Percentiles rank a stretch among this genome's conserved stretches.
These are phyloP conservation scores for Nyctereutes procyonoides DNA, from an alignment of 2,113 vertebrate genomes.

Conservation along the genomic window DNA sequence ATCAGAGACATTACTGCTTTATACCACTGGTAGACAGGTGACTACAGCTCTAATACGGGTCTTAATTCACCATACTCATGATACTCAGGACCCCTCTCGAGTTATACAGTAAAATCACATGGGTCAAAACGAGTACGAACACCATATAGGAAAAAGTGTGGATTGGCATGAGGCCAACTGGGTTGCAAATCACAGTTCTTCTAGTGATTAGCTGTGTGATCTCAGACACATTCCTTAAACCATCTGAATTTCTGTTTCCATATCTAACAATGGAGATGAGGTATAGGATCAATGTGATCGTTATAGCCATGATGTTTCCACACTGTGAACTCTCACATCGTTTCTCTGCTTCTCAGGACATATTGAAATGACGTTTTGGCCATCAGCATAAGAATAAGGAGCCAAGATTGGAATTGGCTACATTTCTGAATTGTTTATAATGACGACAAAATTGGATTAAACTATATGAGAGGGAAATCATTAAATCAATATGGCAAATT, in stretches of 20 bases:
- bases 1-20: not conserved
- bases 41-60: not conserved
- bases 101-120: not conserved
- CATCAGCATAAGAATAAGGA: not conserved
- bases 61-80: not conserved
- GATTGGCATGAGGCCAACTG: not conserved
- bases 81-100: no score
- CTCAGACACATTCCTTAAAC: not conserved
- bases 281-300: not conserved
- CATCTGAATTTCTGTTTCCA: not conserved
- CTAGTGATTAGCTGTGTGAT: not conserved
- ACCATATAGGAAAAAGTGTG: not conserved
- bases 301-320: not conserved
- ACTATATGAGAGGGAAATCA: not conserved
- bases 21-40: not conserved
- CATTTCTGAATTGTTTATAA: not conserved
- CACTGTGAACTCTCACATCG: not conserved
- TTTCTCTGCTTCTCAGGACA: not conserved
- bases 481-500: not conserved
- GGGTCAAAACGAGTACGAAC: not conserved
- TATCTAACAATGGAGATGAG: not conserved
- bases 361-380: not conserved
- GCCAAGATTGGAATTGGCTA: not conserved
- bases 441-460: not conserved
- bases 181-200: not conserved